A percentile compares a stretch with the other conserved stretches of the same genome.
Evolutionary conservation across 2,797 vertebrate genomes (phyloP).

Genomic region (Eulemur albifrons): DNA sequence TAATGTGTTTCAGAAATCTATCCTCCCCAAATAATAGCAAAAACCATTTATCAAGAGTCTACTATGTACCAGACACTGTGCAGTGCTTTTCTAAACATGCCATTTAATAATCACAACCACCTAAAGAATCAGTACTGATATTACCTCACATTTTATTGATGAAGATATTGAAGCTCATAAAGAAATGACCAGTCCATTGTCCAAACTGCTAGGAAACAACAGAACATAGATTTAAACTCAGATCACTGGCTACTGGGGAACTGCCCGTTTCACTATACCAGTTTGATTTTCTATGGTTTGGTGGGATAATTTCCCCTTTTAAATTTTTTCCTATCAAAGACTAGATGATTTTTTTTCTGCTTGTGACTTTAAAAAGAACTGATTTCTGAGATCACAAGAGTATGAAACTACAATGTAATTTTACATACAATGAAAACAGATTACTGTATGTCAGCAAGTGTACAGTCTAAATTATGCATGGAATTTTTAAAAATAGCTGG

Average conservation of each 20-base stretch:
- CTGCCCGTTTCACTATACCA: not conserved
- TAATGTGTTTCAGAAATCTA: not conserved
- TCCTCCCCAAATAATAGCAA: not conserved
- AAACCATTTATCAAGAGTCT: not conserved
- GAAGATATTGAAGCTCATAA: not conserved
- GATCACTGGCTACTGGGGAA: not conserved
- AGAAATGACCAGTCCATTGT: not conserved
- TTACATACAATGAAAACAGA: slow-evolving; percentile 51
- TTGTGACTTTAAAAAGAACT: slow-evolving; percentile 5
- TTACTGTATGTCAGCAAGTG: slow-evolving; percentile 46
- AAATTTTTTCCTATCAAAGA: slow-evolving; percentile 11
- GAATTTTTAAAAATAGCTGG: slow-evolving; percentile 32
- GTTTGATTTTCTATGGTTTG: slow-evolving; percentile 13
- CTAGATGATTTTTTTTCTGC: not conserved
- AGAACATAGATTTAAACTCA: not conserved
- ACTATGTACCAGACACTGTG: not conserved
- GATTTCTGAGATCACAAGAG: not conserved
- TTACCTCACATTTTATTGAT: not conserved
- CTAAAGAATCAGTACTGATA: not conserved
- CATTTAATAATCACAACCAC: slow-evolving; percentile 4
- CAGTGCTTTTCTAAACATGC: not conserved
- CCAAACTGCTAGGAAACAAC: not conserved
- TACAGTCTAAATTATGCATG: slow-evolving; percentile 54
- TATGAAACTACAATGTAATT: not conserved
- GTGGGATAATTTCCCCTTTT: not conserved